Conservation (phyloP, 2,113 vertebrate genomes). For the Psammodynastes pulverulentus region DNA sequence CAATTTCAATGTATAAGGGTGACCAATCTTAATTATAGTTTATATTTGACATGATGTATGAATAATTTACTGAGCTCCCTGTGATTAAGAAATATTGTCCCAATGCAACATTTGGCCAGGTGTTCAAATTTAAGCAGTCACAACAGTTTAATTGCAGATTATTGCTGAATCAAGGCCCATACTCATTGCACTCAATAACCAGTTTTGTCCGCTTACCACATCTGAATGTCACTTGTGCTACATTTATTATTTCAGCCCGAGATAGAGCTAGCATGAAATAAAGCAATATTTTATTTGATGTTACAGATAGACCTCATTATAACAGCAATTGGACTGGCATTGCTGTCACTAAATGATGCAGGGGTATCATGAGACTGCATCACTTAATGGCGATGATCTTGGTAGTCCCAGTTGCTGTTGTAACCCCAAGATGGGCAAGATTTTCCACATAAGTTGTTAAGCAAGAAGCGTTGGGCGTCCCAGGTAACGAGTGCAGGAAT, state of each 20-base stretch:
- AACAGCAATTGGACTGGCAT: neutral
- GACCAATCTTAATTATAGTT: neutral
- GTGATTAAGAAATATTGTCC: constrained; percentile 33
- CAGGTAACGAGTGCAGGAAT: neutral
- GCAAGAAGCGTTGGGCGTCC: neutral
- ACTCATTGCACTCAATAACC: constrained; percentile 50
- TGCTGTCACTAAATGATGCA: neutral
- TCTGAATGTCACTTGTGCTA: constrained; percentile 38
- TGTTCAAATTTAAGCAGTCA: constrained; percentile 35
- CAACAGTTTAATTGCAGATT: constrained; percentile 24
- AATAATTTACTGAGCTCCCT: constrained; percentile 19
- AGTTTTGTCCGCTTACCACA: constrained; percentile 40
- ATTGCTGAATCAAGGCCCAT: constrained; percentile 26
- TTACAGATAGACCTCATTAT: neutral
- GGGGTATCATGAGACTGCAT: neutral
- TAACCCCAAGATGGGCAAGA: neutral
- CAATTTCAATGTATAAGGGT: neutral
- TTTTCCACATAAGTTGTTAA: neutral
- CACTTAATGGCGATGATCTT: neutral
- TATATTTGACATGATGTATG: constrained; percentile 22
- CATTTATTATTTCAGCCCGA: constrained; percentile 31
- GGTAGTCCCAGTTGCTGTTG: neutral
- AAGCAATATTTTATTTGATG: neutral
- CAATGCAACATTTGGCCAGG: constrained; percentile 43
- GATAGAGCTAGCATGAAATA: neutral